Conservation (phyloP, 2,113 vertebrate genomes). For the Perognathus longimembris region DNA sequence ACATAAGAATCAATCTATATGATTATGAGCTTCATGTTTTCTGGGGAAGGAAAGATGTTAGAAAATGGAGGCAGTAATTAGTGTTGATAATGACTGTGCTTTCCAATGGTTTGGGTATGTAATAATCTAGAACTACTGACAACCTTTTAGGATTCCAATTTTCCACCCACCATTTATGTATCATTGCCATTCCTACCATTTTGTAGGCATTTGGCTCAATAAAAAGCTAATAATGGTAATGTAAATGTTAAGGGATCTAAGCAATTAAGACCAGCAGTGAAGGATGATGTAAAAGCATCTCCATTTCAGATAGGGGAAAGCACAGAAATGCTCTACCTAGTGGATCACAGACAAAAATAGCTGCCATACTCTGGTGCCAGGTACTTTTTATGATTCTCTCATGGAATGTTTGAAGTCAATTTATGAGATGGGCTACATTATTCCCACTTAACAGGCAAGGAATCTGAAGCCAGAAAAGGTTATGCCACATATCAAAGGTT, state of each 20-base stretch:
- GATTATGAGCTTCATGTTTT: neutral
- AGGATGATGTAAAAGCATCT: conserved; percentile 64
- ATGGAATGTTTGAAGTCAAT: conserved; percentile 12
- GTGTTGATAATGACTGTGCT: neutral
- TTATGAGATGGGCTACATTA: neutral
- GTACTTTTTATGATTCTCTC: conserved; percentile 62
- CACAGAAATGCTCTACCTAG: conserved; percentile 58
- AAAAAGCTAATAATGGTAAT: neutral
- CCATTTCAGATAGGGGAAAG: conserved; percentile 44
- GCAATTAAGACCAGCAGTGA: neutral
- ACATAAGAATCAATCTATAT: neutral
- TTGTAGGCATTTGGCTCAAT: neutral
- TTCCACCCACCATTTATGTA: neutral
- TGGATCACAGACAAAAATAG: conserved; percentile 73
- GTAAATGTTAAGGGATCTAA: conserved; percentile 23
- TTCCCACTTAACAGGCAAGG: neutral
- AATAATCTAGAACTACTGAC: neutral
- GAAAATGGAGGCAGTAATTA: neutral
- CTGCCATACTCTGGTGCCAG: conserved; percentile 43
- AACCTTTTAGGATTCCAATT: neutral
- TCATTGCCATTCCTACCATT: neutral
- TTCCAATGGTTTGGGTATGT: neutral
- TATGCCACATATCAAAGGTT: neutral
- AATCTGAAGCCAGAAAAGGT: neutral
- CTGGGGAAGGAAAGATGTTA: neutral